Percentiles rank a stretch among this genome's conserved stretches.
These are phyloP conservation scores for Microchrysa polita DNA, from an alignment of 2,888 invertebrate genomes.

Conservation along the genomic window DNA sequence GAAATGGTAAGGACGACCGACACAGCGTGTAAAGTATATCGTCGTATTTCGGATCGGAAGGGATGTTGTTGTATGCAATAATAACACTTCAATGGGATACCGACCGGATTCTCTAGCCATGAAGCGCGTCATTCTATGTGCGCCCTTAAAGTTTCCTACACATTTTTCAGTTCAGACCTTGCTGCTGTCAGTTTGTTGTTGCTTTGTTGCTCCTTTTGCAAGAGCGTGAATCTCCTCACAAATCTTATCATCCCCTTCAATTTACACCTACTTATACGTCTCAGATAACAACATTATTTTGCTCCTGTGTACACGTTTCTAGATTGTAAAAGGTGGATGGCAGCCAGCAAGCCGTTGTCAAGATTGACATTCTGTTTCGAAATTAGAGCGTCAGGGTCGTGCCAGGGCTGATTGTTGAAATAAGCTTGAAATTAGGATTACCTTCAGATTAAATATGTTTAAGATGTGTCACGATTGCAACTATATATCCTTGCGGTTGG, in stretches of 20 bases:
- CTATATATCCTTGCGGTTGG: too few species aligned
- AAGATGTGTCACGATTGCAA: too few species aligned
- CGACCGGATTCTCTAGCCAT: slow-evolving; percentile 3
- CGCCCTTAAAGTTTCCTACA: neutral
- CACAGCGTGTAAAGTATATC: neutral
- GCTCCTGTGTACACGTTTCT: slow-evolving; percentile 20
- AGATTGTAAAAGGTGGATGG: slow-evolving; percentile 17
- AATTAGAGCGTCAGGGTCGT: slow-evolving; percentile 4
- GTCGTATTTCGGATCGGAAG: neutral
- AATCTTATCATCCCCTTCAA: slow-evolving; percentile 50
- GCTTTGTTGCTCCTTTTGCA: slow-evolving; percentile 8
- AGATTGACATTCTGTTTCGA: slow-evolving; percentile 12
- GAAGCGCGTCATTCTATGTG: slow-evolving; percentile 8
- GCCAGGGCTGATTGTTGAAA: too few species aligned
- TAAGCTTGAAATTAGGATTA: too few species aligned
- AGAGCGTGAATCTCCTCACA: slow-evolving; percentile 27
- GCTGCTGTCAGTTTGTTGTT: slow-evolving; percentile 14
- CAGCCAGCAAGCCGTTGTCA: neutral
- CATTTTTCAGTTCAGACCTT: neutral
- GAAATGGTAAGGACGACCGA: too few species aligned
- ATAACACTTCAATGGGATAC: slow-evolving; percentile 28
- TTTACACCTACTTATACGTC: slow-evolving; percentile 50
- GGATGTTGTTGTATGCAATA: slow-evolving; percentile 13
- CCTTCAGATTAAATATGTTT: too few species aligned
- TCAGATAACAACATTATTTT: slow-evolving; percentile 50